phyloP scores from a whole-genome alignment of 2,113 vertebrate genomes.

The Lipophrys pholis region DNA sequence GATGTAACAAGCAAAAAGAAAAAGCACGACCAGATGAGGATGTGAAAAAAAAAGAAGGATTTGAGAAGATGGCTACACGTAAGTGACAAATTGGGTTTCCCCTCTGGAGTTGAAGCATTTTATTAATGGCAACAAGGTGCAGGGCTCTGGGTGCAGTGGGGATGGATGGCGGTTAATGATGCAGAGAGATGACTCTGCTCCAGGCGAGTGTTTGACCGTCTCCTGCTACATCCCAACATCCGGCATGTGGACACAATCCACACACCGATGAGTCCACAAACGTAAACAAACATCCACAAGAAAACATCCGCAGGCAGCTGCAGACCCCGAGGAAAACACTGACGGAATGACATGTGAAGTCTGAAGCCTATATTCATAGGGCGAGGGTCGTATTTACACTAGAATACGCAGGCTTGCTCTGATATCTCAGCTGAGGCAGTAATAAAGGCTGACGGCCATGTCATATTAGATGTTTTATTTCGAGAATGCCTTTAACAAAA shows the following conservation, averaged over 20 bases:
- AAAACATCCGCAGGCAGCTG: constrained; percentile 18
- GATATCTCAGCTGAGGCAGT: background rate
- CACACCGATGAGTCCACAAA: constrained; percentile 17
- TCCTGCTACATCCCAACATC: constrained; percentile 30
- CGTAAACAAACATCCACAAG: constrained; percentile 42
- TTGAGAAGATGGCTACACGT: constrained; percentile 12
- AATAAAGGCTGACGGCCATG: background rate
- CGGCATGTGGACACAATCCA: background rate
- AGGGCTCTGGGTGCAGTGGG: constrained; percentile 14
- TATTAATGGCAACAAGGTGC: constrained; percentile 50
- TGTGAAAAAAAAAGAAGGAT: constrained; percentile 5
- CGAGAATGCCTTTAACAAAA: background rate
- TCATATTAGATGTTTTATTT: background rate
- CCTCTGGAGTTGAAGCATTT: constrained; percentile 35
- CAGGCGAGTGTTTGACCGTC: constrained; percentile 40
- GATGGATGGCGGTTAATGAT: constrained; percentile 64
- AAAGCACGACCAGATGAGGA: constrained; percentile 5
- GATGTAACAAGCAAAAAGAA: background rate
- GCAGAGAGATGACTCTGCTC: constrained; percentile 39
- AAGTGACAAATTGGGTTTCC: constrained; percentile 49
- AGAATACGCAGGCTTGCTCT: background rate
- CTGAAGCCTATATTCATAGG: background rate
- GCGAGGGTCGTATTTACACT: constrained; percentile 11
- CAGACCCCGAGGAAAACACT: background rate
- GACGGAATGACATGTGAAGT: constrained; percentile 2